Base-by-base conservation (phyloP, 2,797 vertebrate species). In the Enteromius paludinosus region DNA sequence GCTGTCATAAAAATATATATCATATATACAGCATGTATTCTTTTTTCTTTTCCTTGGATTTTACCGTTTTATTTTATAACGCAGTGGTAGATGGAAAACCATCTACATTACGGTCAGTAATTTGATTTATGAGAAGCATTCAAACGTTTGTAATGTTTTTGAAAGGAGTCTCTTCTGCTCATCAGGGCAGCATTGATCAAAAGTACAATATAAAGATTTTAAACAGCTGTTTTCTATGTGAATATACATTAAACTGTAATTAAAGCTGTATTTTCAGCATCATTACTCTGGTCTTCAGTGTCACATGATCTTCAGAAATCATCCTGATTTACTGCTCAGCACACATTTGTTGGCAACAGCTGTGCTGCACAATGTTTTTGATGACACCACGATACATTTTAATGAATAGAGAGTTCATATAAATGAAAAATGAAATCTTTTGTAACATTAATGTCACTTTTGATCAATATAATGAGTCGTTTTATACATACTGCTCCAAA, bases 231-330 rank as follows among this genome's bases (percentile, higher is more conserved):
- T 25, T 25, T 25, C 66, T 69, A 15, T 15, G 12, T 25, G 66
- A 69, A 69, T 14, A 69, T 69, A 8, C 43, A 15, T 14, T 9
- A 8, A 43, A 69, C 0, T 9, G 3, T 15, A 25, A 43, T 69
- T 69, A 25, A 25, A 43, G 2, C n/a, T 43, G 38, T 1, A 25
- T 25, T 15, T 68, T 43, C 12, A 43, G 11, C 66, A 69, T 43
- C 65, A 68, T 43, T 43, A 43, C 66, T 47, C 23, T 43, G 28
- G 68, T 47, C 68, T 70, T 70, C 15, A 70, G 23, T 11, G 68
- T 28, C 68, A 69, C 23, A 15, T 47, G 41, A 70, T 70, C 43
- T 28, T 30, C 68, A 71, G 43, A 47, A 70, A 70, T 70, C 45
- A 52, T 2, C 4, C 5, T 0, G 45, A 71, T 71, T 7, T 72